Evolutionary conservation across 1,140 invertebrate species (phyloP).

Genomic region (Arion vulgaris): DNA sequence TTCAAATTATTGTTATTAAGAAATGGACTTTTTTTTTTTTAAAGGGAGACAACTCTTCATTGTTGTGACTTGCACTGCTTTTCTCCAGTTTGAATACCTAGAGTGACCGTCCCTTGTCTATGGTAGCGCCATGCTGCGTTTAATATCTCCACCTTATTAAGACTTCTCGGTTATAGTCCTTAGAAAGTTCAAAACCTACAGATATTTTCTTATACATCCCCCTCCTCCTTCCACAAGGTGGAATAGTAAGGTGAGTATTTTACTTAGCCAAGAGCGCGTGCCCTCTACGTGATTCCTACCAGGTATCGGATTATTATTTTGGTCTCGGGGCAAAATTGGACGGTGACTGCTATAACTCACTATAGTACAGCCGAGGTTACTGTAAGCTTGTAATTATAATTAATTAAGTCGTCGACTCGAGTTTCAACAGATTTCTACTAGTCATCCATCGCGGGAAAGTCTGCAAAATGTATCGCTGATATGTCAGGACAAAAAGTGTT

Average conservation of each 20-base stretch:
- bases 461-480: background rate
- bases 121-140: background rate
- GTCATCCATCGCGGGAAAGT: background rate
- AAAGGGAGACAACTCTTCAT: background rate
- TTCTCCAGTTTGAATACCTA: background rate
- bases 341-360: background rate
- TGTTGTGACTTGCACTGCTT: background rate
- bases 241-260: background rate
- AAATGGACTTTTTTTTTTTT: background rate
- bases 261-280: background rate
- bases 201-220: background rate
- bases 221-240: background rate
- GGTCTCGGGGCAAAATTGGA: background rate
- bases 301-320: background rate
- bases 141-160: background rate
- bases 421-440: background rate
- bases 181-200: background rate
- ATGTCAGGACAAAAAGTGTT: background rate
- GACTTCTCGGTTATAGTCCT: background rate
- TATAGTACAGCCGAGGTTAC: background rate
- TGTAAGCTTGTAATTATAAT: slow-evolving; percentile 7
- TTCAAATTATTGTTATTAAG: background rate
- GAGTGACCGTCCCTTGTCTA: background rate
- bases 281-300: background rate
- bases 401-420: background rate